Evolutionary conservation across 2,113 vertebrate genomes (phyloP).

Genomic region (Holacanthus passer): DNA sequence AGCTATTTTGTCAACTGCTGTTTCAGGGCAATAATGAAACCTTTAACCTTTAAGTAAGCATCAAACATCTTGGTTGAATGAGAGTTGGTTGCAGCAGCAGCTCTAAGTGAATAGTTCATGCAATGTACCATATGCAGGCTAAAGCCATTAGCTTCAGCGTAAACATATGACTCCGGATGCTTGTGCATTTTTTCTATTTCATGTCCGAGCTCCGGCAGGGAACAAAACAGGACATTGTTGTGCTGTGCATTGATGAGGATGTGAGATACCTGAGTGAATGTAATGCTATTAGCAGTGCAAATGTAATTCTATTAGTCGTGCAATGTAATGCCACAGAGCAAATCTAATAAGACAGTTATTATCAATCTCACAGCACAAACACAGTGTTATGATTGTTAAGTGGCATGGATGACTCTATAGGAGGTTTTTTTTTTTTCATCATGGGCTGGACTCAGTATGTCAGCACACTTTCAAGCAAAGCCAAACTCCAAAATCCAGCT

Average conservation of each 20-base stretch:
- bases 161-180: constrained; percentile 5
- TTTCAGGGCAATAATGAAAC: neutral
- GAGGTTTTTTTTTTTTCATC: constrained; percentile 4
- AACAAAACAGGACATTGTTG: constrained; percentile 21
- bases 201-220: constrained; percentile 11
- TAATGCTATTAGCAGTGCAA: constrained; percentile 37
- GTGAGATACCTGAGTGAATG: constrained; percentile 27
- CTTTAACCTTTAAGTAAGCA: too few relatives aligned
- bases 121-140: neutral
- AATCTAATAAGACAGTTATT: constrained; percentile 49
- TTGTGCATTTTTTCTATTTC: constrained; percentile 5
- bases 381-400: constrained; percentile 41
- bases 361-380: constrained; percentile 32
- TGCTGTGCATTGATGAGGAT: constrained; percentile 30
- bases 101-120: neutral
- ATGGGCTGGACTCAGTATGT: constrained; percentile 36
- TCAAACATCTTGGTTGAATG: constrained; percentile 17
- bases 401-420: constrained; percentile 20
- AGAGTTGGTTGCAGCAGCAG: neutral
- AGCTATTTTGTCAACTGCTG: neutral
- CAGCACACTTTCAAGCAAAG: constrained; percentile 72
- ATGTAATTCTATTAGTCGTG: constrained; percentile 30
- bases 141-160: constrained; percentile 2
- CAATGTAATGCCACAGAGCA: constrained; percentile 24
- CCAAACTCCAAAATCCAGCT: constrained; percentile 66